phyloP scores from a whole-genome alignment of 2,888 invertebrate species.

The Dugesia japonica region DNA sequence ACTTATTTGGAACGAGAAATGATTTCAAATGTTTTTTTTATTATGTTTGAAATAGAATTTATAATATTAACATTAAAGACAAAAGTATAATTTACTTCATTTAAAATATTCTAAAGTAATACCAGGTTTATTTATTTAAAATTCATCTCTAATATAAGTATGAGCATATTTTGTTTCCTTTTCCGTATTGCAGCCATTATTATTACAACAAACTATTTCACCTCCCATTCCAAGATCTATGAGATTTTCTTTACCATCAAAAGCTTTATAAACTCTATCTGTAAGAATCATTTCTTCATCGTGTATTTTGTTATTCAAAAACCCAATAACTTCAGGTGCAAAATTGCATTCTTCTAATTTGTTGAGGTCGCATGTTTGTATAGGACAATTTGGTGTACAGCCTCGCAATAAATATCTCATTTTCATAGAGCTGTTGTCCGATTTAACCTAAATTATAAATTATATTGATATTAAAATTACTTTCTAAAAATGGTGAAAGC shows the following conservation, averaged over 20 bases:
- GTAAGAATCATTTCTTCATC: background rate
- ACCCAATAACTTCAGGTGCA: background rate
- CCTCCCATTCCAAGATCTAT: background rate
- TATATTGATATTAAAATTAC: background rate
- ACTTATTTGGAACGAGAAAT: too few relatives aligned
- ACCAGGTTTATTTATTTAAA: too few relatives aligned
- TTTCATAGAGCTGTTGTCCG: background rate
- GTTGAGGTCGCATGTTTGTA: background rate
- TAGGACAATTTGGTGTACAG: background rate
- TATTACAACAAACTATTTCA: background rate
- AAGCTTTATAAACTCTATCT: background rate
- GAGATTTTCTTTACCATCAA: background rate
- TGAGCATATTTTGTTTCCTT: background rate
- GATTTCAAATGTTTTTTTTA: too few relatives aligned
- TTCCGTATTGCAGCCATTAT: background rate
- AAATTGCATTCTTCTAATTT: background rate
- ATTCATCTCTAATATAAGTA: background rate
- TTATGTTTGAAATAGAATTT: too few relatives aligned
- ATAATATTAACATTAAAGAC: too few relatives aligned
- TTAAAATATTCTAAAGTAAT: too few relatives aligned
- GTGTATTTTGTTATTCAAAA: background rate
- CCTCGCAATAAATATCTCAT: background rate
- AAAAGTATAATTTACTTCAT: too few relatives aligned
- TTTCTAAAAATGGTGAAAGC: too few relatives aligned
- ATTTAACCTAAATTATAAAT: background rate